These are phyloP conservation scores for Periplaneta americana DNA, from an alignment of 1,140 invertebrate genomes.

Conservation along the genomic window DNA sequence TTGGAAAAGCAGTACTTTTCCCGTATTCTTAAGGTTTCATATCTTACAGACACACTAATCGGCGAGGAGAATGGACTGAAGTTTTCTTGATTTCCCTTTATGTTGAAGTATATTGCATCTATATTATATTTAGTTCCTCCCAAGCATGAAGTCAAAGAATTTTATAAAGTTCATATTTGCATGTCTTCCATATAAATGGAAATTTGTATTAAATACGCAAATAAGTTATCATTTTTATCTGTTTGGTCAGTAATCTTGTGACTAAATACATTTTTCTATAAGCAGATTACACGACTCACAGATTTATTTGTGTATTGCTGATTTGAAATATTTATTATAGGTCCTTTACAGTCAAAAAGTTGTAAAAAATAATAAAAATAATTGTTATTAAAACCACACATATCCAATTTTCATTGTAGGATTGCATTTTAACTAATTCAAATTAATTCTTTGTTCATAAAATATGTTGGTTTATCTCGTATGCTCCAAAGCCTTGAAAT, in stretches of 20 bases:
- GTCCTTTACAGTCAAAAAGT: no score
- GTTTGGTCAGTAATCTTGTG: neutral
- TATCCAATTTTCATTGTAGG: neutral
- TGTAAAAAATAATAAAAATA: neutral
- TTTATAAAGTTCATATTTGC: neutral
- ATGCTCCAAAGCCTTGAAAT: no score
- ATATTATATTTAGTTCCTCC: neutral
- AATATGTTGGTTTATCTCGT: no score
- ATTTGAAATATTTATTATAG: no score
- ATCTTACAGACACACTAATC: slow-evolving; percentile 60
- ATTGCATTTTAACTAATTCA: neutral
- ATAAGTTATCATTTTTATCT: neutral
- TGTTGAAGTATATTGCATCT: neutral
- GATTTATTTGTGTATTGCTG: no score
- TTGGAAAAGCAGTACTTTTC: slow-evolving; percentile 56
- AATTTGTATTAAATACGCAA: neutral
- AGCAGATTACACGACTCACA: no score
- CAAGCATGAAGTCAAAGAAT: neutral
- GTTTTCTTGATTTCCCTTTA: neutral
- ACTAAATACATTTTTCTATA: neutral
- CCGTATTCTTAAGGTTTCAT: slow-evolving; percentile 49
- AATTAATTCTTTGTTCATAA: no score
- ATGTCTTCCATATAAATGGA: neutral
- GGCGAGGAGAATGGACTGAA: slow-evolving; percentile 25
- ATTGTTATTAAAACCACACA: neutral